Base-by-base conservation (phyloP, 2,797 vertebrate species). In the Serranus cabrilla region DNA sequence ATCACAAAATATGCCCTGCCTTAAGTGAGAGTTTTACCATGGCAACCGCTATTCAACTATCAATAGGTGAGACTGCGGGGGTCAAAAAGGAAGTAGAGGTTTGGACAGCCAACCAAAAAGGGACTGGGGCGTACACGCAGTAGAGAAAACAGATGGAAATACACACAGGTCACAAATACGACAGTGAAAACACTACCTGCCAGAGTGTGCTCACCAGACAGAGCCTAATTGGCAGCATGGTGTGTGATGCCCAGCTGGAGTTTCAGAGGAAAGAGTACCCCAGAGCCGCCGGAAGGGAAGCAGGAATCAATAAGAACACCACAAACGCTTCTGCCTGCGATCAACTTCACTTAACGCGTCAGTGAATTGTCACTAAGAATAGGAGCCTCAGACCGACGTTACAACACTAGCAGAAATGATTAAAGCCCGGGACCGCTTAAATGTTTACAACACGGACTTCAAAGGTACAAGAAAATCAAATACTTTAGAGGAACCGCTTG, bases 261-360 rank as follows among this genome's bases (percentile, higher is more conserved):
- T 40, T 87, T 74, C 64, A 79, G 71, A 74, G 64, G 62, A 63
- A 66, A 80, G 78, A 81, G 63, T 60, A 68, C 77, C 69, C 76
- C 52, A 52, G 71, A 85, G 77, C 62, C 85, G 77, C 62, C n/a
- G 12, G 55, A 27, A 82, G 80, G 74, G 74, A 80, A 83, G 70
- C 71, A 83, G 67, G 78, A 83, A 89, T 92, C 90, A 67, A 93
- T 93, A 74, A 20, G 59, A 87, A 73, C 71, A 85, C 55, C 74
- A 66, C 70, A 68, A 83, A 68, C 11, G 11, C 71, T 68, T 71
- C 75, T 70, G 59, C 54, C 80, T 76, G 71, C 81, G 74, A 83
- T 87, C 82, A 88, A 63, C 64, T 73, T 81, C 76, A 82, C 84
- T 84, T 86, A 78, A 75, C 74, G 76, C 82, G 75, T 76, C 83